A percentile compares a stretch with the other conserved stretches of the same genome.
Evolutionary conservation across 2,888 invertebrate species (phyloP).

Genomic region (Malacosoma neustria): DNA sequence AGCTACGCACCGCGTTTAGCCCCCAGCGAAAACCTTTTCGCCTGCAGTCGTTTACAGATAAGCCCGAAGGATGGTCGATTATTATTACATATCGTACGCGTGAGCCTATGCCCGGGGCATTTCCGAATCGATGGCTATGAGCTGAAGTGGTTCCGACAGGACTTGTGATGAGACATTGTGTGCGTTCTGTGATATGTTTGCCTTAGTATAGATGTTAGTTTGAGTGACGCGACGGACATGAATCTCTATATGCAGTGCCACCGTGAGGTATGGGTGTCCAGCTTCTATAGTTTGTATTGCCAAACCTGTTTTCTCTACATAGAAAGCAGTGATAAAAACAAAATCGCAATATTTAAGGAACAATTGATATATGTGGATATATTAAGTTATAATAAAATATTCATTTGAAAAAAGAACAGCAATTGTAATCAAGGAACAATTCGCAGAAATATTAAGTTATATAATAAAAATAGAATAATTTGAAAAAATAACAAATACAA

Average conservation of each 20-base stretch:
- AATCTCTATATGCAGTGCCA: slow-evolving; percentile 72
- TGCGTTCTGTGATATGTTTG: slow-evolving; percentile 69
- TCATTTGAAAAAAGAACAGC: too few species aligned
- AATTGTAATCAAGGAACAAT: too few species aligned
- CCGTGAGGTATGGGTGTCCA: slow-evolving; percentile 63
- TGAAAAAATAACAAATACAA: too few species aligned
- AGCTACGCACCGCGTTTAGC: slow-evolving; percentile 66
- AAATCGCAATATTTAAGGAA: too few species aligned
- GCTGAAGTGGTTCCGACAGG: slow-evolving; percentile 36
- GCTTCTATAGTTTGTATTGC: slow-evolving; percentile 11
- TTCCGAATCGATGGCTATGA: slow-evolving; percentile 50
- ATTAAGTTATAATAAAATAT: too few species aligned
- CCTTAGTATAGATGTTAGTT: slow-evolving; percentile 52
- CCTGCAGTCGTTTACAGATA: slow-evolving; percentile 74
- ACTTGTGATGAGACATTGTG: slow-evolving; percentile 31
- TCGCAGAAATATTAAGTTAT: too few species aligned
- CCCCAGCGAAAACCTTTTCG: slow-evolving; percentile 73
- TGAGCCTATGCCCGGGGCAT: slow-evolving; percentile 61
- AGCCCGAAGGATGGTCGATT: slow-evolving; percentile 73
- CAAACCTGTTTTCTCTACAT: too few species aligned
- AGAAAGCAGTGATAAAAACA: too few species aligned
- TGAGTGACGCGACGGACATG: slow-evolving; percentile 42
- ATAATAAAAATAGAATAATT: too few species aligned
- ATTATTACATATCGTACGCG: slow-evolving; percentile 66
- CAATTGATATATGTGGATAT: too few species aligned